Base-by-base conservation (phyloP, 2,888 invertebrate genomes). In the Patella caerulea region DNA sequence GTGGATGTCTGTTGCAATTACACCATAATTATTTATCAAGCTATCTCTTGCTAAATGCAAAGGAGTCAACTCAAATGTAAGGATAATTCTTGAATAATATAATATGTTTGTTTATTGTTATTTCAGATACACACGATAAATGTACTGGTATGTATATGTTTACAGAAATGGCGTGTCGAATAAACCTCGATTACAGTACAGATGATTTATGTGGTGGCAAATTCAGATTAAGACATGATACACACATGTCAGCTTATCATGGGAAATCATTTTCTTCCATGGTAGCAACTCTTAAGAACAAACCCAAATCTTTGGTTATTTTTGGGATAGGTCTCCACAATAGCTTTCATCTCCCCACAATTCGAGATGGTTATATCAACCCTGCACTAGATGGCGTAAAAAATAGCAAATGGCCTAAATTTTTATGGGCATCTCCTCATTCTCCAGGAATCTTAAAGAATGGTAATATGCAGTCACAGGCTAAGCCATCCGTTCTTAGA, bases 321-420 rank as follows among this genome's bases (percentile, higher is more conserved):
- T 65, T 82, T 69, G 81, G 79, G 4, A 75, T 76, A 4, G 81
- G 81, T 3, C 76, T 82, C 7, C 81, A 82, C 34, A 77, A 82
- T 53, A 73, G 77, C 54, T 82, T 78, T 56, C 45, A 75, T 29
- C 17, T 75, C 17, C 34, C 14, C 9, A 69, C 69, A 14, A 73
- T 76, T 56, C 14, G 59, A 45, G 45, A 19, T 14, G 71, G 75
- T 59, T 71, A 74, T 17, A 34, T 77, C 59, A 19, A 5, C 2
- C 77, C 77, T 14, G 24, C 74, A 29, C 17, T 73, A 29, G 19
- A 77, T n/a, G 19, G 53, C 56, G 54, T 73, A 5, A 74, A 54
- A 73, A 54, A 55, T 3, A 54, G 12, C 12, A n/a, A 55, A n/a
- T 78, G 76, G 76, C 82, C 82, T 17, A 75, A 70, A 52, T 19